Conservation (phyloP, 2,888 invertebrate genomes). For the Eupithecia subfuscata region DNA sequence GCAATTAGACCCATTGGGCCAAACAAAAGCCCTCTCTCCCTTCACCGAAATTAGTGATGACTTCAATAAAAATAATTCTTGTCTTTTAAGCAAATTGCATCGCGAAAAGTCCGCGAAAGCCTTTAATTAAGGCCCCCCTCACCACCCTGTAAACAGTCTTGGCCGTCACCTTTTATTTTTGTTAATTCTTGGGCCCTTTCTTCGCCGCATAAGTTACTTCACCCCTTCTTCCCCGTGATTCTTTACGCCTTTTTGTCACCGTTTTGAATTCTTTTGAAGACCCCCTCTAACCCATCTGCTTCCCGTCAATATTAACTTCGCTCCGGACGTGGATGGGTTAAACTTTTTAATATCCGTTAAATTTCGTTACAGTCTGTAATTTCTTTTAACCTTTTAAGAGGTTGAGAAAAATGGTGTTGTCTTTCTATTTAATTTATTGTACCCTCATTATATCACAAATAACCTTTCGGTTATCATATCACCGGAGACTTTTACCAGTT, state of each 20-base stretch:
- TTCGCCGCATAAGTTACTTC: conserved; percentile 84
- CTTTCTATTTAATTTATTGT: conserved; percentile 5
- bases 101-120: conserved; percentile 81
- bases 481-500: not conserved
- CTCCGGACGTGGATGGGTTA: conserved; percentile 69
- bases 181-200: conserved; percentile 81
- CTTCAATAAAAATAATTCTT: conserved; percentile 85
- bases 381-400: conserved; percentile 62
- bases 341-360: conserved; percentile 85
- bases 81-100: conserved; percentile 84
- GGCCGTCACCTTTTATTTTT: conserved; percentile 84
- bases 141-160: conserved; percentile 77
- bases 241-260: conserved; percentile 84
- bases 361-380: conserved; percentile 80
- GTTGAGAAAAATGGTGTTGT: conserved; percentile 38
- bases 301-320: conserved; percentile 85
- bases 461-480: not conserved
- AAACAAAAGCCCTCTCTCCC: conserved; percentile 74
- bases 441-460: not conserved
- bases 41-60: conserved; percentile 81
- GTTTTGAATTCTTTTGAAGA: conserved; percentile 82
- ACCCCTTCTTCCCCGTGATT: conserved; percentile 77
- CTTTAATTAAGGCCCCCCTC: conserved; percentile 82
- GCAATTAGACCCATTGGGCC: conserved; percentile 81
- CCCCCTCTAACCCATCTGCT: conserved; percentile 81